These are phyloP conservation scores for Luperina testacea DNA, from an alignment of 2,888 invertebrate species.

Conservation along the genomic window DNA sequence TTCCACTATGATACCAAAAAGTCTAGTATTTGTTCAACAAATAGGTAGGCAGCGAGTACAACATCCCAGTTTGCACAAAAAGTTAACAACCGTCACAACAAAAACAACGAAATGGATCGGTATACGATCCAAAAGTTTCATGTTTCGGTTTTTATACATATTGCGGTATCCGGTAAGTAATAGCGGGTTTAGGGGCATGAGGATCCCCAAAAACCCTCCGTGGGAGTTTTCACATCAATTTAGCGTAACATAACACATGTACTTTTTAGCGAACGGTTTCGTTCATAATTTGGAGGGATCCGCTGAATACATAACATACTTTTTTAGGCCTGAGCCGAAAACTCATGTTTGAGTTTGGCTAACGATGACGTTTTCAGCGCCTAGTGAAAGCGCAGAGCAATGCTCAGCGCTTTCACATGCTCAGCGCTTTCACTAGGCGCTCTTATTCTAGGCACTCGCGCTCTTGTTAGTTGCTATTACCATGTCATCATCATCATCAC, in stretches of 20 bases:
- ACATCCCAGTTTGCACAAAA: conserved; percentile 28
- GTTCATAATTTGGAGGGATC: conserved; percentile 54
- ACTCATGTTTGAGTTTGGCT: conserved; percentile 1
- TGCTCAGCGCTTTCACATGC: neutral
- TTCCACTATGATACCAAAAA: neutral
- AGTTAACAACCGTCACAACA: conserved; percentile 23
- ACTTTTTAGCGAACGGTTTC: conserved; percentile 41
- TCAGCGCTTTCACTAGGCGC: too few relatives aligned
- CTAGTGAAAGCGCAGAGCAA: neutral
- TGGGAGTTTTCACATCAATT: conserved; percentile 54
- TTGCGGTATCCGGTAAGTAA: conserved; percentile 53
- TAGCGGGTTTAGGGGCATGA: conserved; percentile 41
- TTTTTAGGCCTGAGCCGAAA: neutral
- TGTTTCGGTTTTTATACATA: conserved; percentile 58
- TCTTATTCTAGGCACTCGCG: too few relatives aligned
- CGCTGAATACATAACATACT: conserved; percentile 11
- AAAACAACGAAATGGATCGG: conserved; percentile 37
- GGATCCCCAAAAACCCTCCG: conserved; percentile 48
- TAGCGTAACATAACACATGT: conserved; percentile 54
- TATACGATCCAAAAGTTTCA: conserved; percentile 42
- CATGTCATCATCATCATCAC: too few relatives aligned
- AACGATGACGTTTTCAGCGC: neutral
- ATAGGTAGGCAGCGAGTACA: neutral
- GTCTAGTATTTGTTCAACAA: conserved; percentile 2
- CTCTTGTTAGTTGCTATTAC: conserved; percentile 5